phyloP scores from a whole-genome alignment of 1,140 invertebrate genomes.

The Brachystomella parvula region DNA sequence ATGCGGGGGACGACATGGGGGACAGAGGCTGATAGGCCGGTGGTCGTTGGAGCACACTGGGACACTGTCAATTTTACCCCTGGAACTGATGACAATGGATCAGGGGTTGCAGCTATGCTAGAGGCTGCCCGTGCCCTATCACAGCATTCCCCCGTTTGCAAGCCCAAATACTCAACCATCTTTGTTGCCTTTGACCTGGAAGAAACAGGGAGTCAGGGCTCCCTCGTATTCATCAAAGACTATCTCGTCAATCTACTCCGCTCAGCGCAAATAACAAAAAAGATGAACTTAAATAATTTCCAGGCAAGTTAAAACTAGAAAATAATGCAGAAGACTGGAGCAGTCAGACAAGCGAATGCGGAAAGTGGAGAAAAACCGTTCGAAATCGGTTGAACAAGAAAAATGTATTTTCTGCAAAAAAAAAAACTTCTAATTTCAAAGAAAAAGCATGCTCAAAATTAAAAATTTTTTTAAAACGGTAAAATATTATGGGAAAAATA shows the following conservation, averaged over 20 bases:
- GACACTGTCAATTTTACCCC: constrained; percentile 41
- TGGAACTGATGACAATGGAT: constrained; percentile 46
- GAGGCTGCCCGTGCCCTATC: constrained; percentile 43
- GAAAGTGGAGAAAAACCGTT: no score
- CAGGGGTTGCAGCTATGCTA: constrained; percentile 44
- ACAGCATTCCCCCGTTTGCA: constrained; percentile 40
- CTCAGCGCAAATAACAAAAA: constrained; percentile 24
- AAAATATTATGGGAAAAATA: no score
- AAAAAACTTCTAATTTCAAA: no score
- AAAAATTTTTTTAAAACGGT: no score
- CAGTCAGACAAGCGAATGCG: background rate
- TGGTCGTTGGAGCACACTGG: constrained; percentile 46
- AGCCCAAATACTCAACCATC: constrained; percentile 42
- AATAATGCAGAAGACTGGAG: no score
- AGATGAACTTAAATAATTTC: constrained; percentile 27
- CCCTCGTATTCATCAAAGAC: constrained; percentile 44
- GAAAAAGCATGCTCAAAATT: no score
- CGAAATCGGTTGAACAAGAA: no score
- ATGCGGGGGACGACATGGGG: constrained; percentile 42
- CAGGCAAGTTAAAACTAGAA: constrained; percentile 30
- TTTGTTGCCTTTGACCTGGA: constrained; percentile 48
- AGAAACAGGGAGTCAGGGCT: constrained; percentile 43
- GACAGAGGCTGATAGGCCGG: constrained; percentile 41
- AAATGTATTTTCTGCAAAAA: no score
- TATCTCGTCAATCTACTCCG: constrained; percentile 40